phyloP scores from a whole-genome alignment of 2,113 vertebrate genomes.

The Origma solitaria region DNA sequence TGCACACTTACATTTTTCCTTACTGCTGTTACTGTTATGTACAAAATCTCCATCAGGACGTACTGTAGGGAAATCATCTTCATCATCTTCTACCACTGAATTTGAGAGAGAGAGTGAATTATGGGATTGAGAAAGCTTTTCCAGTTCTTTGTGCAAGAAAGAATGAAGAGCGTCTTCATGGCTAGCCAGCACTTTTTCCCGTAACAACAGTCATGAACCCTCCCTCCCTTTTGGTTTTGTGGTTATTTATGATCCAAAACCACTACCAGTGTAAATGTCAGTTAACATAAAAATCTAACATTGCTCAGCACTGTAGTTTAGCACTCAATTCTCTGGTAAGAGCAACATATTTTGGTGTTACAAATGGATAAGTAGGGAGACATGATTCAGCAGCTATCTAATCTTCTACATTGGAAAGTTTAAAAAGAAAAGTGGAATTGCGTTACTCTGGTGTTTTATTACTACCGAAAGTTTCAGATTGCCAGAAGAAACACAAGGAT shows the following conservation, averaged over 20 bases:
- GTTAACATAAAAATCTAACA: neutral
- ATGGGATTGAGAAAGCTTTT: neutral
- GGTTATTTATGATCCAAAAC: neutral
- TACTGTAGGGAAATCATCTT: slow-evolving; percentile 88
- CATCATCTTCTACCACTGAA: slow-evolving; percentile 92
- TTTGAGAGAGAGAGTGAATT: slow-evolving; percentile 37
- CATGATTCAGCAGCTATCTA: neutral
- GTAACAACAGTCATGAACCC: neutral
- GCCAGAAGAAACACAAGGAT: neutral
- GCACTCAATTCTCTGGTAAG: neutral
- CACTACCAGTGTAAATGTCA: neutral
- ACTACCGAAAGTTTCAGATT: neutral
- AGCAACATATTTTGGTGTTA: neutral
- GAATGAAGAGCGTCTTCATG: neutral
- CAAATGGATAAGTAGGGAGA: neutral
- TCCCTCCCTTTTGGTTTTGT: rapidly evolving
- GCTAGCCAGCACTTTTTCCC: neutral
- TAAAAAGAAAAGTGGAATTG: neutral
- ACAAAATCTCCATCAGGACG: slow-evolving; percentile 87
- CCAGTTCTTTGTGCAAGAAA: neutral
- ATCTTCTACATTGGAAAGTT: neutral
- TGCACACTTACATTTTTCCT: slow-evolving; percentile 85
- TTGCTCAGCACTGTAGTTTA: neutral
- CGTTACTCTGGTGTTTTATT: neutral
- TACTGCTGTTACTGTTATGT: slow-evolving; percentile 87